These are phyloP conservation scores for Scopus umbretta DNA, from an alignment of 2,113 vertebrate species.

Conservation along the genomic window DNA sequence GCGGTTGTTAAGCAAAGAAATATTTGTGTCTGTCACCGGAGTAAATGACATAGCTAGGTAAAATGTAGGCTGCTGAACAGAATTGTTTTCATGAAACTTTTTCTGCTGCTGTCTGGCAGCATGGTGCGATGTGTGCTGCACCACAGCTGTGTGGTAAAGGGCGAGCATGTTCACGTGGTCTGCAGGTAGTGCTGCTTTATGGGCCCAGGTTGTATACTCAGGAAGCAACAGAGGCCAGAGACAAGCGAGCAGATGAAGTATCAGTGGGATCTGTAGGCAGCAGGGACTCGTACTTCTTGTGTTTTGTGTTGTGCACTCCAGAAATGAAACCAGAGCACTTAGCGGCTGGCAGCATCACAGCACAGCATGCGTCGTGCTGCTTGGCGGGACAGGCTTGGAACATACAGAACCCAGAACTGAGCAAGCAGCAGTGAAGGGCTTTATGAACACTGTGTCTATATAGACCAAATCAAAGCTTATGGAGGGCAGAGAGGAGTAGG, in stretches of 20 bases:
- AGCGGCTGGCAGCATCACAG: background rate
- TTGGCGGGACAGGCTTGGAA: background rate
- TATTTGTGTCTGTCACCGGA: background rate
- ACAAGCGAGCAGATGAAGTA: background rate
- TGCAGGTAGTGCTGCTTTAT: background rate
- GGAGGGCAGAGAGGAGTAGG: background rate
- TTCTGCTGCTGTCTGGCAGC: background rate
- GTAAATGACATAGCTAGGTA: background rate
- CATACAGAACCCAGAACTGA: background rate
- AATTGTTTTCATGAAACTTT: background rate
- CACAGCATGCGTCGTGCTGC: background rate
- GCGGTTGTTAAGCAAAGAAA: background rate
- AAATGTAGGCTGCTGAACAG: background rate
- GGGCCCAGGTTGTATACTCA: fast-evolving
- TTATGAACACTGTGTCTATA: background rate
- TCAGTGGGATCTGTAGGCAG: background rate
- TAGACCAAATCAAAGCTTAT: fast-evolving
- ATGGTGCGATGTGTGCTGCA: fast-evolving
- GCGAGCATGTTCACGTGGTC: fast-evolving
- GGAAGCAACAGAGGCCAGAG: background rate
- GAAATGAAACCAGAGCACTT: background rate
- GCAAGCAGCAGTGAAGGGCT: background rate
- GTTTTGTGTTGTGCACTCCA: background rate
- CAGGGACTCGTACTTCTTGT: background rate
- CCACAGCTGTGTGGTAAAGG: background rate